These are phyloP conservation scores for Ceryle rudis DNA, from an alignment of 2,797 vertebrate genomes.

Conservation along the genomic window DNA sequence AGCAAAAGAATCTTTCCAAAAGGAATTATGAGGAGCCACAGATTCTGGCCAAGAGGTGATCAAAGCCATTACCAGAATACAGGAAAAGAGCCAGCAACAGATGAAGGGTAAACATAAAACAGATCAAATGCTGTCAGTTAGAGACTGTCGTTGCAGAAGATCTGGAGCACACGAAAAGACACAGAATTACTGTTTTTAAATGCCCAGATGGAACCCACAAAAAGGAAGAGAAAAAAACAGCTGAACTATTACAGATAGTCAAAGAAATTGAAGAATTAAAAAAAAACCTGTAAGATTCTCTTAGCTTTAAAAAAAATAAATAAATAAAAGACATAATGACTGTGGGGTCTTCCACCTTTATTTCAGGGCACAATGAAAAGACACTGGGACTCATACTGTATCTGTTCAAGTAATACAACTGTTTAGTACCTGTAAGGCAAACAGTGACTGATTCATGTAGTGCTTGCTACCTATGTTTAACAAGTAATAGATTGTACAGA, in stretches of 20 bases:
- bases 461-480: neutral
- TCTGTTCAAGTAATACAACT: neutral
- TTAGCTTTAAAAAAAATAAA: neutral
- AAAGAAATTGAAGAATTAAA: neutral
- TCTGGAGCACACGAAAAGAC: neutral
- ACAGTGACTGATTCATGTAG: neutral
- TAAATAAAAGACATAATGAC: neutral
- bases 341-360: neutral
- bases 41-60: constrained; percentile 51
- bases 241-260: neutral
- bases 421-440: neutral
- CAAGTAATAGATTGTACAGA: neutral
- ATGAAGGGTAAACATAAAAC: constrained; percentile 62
- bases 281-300: neutral
- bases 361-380: neutral
- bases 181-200: constrained; percentile 53
- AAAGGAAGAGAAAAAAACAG: neutral
- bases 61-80: neutral
- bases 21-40: constrained; percentile 53
- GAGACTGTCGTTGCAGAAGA: constrained; percentile 28
- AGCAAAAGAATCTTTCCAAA: constrained; percentile 61
- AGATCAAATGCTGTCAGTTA: constrained; percentile 53
- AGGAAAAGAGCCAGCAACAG: constrained; percentile 55
- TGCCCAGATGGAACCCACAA: constrained; percentile 28
- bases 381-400: neutral